Conservation (phyloP, 2,797 vertebrate species). For the Phoeniculus purpureus region DNA sequence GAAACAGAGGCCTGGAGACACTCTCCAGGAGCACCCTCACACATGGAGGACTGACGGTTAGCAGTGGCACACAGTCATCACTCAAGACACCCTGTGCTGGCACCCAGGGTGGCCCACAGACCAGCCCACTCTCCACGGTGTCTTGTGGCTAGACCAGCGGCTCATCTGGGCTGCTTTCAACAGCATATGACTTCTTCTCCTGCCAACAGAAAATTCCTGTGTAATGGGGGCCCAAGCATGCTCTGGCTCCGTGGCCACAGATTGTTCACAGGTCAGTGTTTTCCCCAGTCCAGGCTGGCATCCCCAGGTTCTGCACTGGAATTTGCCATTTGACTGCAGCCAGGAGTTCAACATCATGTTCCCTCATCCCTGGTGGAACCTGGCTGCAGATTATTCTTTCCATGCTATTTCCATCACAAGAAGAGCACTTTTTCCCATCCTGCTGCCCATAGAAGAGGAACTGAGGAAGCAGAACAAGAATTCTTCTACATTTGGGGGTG, state of each 20-base stretch:
- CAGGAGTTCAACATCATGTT: background rate
- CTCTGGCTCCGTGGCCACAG: rapidly evolving
- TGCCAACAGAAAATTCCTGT: background rate
- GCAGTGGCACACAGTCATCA: background rate
- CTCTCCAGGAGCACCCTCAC: background rate
- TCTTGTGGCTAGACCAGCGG: background rate
- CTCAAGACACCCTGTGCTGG: background rate
- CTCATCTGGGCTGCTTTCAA: rapidly evolving
- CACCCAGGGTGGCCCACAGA: background rate
- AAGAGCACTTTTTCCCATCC: background rate
- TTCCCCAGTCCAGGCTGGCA: background rate
- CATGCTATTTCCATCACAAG: background rate
- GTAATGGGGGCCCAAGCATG: rapidly evolving
- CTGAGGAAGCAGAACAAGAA: background rate
- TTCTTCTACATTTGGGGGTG: background rate
- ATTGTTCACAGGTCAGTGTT: rapidly evolving
- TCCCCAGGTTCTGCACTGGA: background rate
- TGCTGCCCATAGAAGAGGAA: background rate
- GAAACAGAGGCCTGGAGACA: background rate
- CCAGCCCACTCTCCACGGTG: rapidly evolving
- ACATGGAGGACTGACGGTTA: rapidly evolving
- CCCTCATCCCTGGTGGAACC: background rate
- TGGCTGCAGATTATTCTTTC: slow-evolving; percentile 32
- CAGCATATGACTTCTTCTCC: rapidly evolving
- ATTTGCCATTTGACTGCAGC: slow-evolving; percentile 52